Evolutionary conservation across 2,888 invertebrate genomes (phyloP).

Genomic region (Ctenicera cuprea): DNA sequence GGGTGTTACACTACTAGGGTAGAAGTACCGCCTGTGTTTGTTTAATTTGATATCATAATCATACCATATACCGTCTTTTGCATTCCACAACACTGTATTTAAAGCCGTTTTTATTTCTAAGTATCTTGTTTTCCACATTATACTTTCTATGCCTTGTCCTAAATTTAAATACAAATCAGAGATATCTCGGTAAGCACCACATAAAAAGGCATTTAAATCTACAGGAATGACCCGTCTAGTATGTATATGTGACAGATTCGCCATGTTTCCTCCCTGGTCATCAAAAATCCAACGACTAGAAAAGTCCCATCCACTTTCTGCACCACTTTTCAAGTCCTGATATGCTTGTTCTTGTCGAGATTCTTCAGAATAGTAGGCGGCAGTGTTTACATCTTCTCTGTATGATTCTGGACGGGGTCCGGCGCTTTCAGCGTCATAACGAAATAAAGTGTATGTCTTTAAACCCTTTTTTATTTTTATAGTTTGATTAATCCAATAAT

Average conservation of each 20-base stretch:
- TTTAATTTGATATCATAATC: constrained; percentile 81
- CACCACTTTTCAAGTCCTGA: constrained; percentile 83
- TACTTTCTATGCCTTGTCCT: constrained; percentile 72
- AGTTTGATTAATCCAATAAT: constrained; percentile 79
- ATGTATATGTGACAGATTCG: constrained; percentile 78
- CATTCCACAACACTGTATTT: constrained; percentile 83
- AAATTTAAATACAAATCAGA: constrained; percentile 77
- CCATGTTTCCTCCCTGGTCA: constrained; percentile 75
- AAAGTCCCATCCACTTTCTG: constrained; percentile 94
- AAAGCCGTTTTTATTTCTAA: constrained; percentile 78
- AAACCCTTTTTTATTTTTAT: constrained; percentile 74
- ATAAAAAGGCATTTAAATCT: constrained; percentile 87
- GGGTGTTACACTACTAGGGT: constrained; percentile 83
- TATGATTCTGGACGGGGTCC: constrained; percentile 86
- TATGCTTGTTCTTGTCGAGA: constrained; percentile 75
- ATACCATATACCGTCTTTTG: constrained; percentile 85
- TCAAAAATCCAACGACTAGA: constrained; percentile 86
- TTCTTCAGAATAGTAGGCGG: constrained; percentile 70
- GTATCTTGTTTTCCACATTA: constrained; percentile 75
- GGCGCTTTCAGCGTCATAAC: constrained; percentile 77
- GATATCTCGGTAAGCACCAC: constrained; percentile 80
- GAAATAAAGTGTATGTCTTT: constrained; percentile 74
- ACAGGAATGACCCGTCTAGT: constrained; percentile 85
- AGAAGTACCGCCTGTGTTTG: constrained; percentile 79
- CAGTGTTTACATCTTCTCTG: constrained; percentile 77